Evolutionary conservation across 2,113 vertebrate species (phyloP).

Genomic region (Oreotragus oreotragus): DNA sequence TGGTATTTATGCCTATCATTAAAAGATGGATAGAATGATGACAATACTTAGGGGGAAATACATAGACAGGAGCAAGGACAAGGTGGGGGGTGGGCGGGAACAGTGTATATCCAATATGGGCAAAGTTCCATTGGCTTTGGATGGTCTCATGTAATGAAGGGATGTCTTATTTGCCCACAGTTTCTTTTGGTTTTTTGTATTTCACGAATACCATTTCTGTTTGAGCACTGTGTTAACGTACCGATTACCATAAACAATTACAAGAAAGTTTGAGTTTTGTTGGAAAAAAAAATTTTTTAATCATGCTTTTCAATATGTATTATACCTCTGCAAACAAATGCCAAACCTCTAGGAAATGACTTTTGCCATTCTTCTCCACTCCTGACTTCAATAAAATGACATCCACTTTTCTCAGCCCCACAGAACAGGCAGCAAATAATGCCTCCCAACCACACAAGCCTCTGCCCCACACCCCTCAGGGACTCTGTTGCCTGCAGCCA

Average conservation of each 20-base stretch:
- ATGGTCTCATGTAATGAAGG: background rate
- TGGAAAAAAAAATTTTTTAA: background rate
- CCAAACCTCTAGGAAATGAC: constrained; percentile 27
- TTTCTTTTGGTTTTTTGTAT: background rate
- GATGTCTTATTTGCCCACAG: background rate
- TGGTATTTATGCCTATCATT: background rate
- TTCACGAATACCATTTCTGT: background rate
- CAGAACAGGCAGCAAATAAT: constrained; percentile 36
- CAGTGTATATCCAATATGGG: background rate
- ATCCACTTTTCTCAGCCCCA: constrained; percentile 30
- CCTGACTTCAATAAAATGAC: constrained; percentile 59
- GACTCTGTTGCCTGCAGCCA: constrained; percentile 63
- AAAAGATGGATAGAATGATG: background rate
- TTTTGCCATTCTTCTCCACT: constrained; percentile 1
- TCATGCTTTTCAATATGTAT: background rate
- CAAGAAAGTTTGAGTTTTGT: background rate
- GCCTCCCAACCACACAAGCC: constrained; percentile 37
- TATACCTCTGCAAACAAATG: background rate
- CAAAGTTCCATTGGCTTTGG: background rate
- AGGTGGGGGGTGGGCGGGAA: background rate
- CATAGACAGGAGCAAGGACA: background rate
- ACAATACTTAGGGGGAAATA: background rate
- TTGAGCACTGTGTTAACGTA: background rate
- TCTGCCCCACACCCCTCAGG: constrained; percentile 26
- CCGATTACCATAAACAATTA: background rate